phyloP scores from a whole-genome alignment of 2,888 invertebrate genomes.

The Neoitamus cyanurus region DNA sequence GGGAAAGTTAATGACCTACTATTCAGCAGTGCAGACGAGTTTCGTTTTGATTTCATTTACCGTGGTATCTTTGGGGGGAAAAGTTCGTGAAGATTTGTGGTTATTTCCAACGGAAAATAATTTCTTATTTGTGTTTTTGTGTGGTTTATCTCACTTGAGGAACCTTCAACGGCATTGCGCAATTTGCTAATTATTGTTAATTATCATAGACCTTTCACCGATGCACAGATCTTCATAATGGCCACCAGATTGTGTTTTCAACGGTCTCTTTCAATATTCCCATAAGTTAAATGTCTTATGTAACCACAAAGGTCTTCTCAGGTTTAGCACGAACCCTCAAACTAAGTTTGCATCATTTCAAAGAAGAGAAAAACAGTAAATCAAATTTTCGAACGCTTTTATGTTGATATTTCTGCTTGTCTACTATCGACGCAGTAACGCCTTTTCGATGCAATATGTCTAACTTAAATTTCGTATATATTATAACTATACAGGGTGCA shows the following conservation, averaged over 20 bases:
- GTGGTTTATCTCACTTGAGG: background rate
- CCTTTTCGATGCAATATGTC: too few relatives aligned
- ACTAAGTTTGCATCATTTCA: background rate
- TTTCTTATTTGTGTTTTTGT: background rate
- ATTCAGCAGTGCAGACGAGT: background rate
- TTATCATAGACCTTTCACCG: background rate
- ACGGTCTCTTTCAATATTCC: background rate
- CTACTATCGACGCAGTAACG: too few relatives aligned
- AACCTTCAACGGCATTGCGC: background rate
- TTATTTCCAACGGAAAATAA: background rate
- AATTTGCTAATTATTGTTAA: background rate
- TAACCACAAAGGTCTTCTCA: background rate
- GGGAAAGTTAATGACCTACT: conserved; percentile 15
- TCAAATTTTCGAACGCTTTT: too few relatives aligned
- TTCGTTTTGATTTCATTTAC: conserved; percentile 28
- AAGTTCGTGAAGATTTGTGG: background rate
- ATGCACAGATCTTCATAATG: background rate
- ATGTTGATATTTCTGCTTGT: too few relatives aligned
- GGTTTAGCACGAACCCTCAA: too few relatives aligned
- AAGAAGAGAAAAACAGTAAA: too few relatives aligned
- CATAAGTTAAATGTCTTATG: background rate
- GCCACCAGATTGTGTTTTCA: background rate
- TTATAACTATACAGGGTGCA: too few relatives aligned
- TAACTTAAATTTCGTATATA: too few relatives aligned
- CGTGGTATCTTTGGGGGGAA: background rate